Conservation (phyloP, 2,888 invertebrate genomes). For the Gonocerus acuteangulatus region DNA sequence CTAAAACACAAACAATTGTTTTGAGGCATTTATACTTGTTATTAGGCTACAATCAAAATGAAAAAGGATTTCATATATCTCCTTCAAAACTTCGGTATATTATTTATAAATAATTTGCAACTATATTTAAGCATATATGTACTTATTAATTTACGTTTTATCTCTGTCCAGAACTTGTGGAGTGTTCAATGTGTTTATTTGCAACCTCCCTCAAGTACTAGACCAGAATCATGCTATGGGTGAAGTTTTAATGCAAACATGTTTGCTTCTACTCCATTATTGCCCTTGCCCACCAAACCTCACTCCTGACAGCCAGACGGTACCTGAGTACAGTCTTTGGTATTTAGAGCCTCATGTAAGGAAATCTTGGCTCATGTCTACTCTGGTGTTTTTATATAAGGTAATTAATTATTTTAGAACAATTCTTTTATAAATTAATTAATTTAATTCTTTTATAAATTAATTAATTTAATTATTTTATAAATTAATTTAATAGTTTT, state of each 20-base stretch:
- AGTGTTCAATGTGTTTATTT: slow-evolving; percentile 91
- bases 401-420: slow-evolving; percentile 48
- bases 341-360: slow-evolving; percentile 78
- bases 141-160: not conserved
- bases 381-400: slow-evolving; percentile 92
- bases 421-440: not conserved
- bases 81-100: slow-evolving; percentile 71
- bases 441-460: no score
- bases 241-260: slow-evolving; percentile 75
- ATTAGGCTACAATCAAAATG: slow-evolving; percentile 85
- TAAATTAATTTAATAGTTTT: not conserved
- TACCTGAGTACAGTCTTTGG: slow-evolving; percentile 75
- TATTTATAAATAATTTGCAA: no score
- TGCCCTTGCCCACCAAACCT: slow-evolving; percentile 67
- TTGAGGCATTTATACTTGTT: slow-evolving; percentile 84
- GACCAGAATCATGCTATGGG: slow-evolving; percentile 96
- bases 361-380: slow-evolving; percentile 85
- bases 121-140: not conserved
- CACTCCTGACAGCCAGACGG: slow-evolving; percentile 53
- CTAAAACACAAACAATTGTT: slow-evolving; percentile 77
- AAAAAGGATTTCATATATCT: slow-evolving; percentile 84
- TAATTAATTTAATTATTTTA: slow-evolving; percentile 2
- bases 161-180: slow-evolving; percentile 64
- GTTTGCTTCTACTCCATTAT: slow-evolving; percentile 73
- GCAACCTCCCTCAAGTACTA: slow-evolving; percentile 85